Evolutionary conservation across 2,113 vertebrate genomes (phyloP).

Genomic region (Paedocypris sp.): DNA sequence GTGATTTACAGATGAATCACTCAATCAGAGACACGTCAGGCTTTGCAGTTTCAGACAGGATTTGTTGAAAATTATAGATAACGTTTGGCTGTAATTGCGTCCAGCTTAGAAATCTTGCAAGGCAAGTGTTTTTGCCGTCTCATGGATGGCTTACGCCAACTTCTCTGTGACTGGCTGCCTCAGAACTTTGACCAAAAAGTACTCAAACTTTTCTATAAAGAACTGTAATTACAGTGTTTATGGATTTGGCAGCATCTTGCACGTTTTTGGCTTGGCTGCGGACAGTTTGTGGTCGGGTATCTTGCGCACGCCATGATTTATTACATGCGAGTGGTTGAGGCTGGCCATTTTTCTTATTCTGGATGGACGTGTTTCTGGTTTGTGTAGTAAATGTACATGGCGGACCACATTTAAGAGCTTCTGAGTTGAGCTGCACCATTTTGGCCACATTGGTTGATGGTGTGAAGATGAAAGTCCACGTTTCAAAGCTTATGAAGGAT

Average conservation of each 20-base stretch:
- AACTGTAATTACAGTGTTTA: slow-evolving; percentile 29
- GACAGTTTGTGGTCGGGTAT: slow-evolving; percentile 28
- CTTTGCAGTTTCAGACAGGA: slow-evolving; percentile 16
- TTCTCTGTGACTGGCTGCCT: slow-evolving; percentile 17
- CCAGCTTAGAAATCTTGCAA: slow-evolving; percentile 19
- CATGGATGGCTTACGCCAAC: slow-evolving; percentile 3
- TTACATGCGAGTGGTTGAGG: slow-evolving; percentile 23
- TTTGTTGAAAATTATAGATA: slow-evolving; percentile 33
- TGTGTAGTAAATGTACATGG: background rate
- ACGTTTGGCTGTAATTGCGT: background rate
- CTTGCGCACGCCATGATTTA: slow-evolving; percentile 28
- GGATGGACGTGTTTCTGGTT: background rate
- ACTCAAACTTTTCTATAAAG: slow-evolving; percentile 31
- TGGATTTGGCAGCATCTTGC: slow-evolving; percentile 20
- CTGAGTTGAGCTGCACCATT: background rate
- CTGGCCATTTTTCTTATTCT: slow-evolving; percentile 12
- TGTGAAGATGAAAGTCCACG: background rate
- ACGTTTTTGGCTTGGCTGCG: slow-evolving; percentile 1
- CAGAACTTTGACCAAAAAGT: slow-evolving; percentile 24
- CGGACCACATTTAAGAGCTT: background rate
- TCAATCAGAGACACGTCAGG: slow-evolving; percentile 20
- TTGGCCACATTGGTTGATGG: too few relatives aligned
- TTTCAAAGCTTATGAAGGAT: background rate
- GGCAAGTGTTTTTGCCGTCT: slow-evolving; percentile 25
- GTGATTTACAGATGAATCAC: background rate